Percentiles rank a stretch among this genome's conserved stretches.
Conservation (phyloP, 2,797 vertebrate species). For the Crocodylus rhombifer region DNA sequence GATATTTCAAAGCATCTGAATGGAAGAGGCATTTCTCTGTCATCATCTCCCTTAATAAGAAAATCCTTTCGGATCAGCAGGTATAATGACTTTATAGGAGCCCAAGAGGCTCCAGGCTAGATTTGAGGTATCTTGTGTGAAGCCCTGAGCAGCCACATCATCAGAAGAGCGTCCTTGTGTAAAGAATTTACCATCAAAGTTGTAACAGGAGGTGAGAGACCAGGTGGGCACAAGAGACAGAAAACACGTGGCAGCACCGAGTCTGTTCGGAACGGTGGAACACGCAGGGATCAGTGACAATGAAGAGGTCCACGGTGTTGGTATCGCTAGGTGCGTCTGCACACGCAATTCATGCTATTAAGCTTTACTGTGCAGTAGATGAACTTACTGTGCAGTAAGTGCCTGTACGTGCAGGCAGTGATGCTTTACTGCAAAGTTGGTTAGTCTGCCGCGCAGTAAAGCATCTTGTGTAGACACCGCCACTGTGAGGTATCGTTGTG, state of each 20-base stretch:
- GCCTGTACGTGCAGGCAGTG: too few species aligned
- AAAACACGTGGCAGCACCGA: neutral
- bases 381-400: too few species aligned
- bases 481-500: too few species aligned
- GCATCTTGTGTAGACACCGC: too few species aligned
- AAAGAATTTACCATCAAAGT: neutral
- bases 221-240: neutral
- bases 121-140: neutral
- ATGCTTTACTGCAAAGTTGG: too few species aligned
- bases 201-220: neutral
- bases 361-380: too few species aligned
- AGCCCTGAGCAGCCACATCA: neutral
- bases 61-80: neutral
- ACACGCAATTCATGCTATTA: too few species aligned
- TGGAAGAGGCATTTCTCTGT: neutral
- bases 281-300: fast-evolving
- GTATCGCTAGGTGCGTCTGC: too few species aligned
- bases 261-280: fast-evolving
- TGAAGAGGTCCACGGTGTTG: neutral
- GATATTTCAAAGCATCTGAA: neutral
- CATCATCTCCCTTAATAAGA: neutral
- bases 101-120: constrained; percentile 13
- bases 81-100: constrained; percentile 26
- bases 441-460: too few species aligned
- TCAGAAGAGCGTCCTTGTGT: neutral